These are phyloP conservation scores for Pteromalus puparum DNA, from an alignment of 1,140 invertebrate species.

Conservation along the genomic window DNA sequence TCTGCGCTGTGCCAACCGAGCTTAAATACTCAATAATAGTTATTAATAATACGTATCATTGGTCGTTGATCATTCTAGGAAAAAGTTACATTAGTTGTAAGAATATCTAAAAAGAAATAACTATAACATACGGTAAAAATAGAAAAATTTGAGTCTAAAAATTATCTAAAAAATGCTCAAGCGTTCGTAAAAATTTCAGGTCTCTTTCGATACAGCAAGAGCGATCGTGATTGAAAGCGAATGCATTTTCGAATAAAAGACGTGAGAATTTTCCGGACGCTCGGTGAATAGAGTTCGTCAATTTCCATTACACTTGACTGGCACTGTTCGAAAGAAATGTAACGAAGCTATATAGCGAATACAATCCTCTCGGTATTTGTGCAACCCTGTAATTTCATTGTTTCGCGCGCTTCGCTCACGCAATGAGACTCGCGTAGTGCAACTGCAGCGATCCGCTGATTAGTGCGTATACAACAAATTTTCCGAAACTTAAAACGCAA, in stretches of 20 bases:
- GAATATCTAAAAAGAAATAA: conserved; percentile 13
- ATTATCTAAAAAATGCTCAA: not conserved
- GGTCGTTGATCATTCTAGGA: not conserved
- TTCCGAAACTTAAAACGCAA: not conserved
- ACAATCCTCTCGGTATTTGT: not conserved
- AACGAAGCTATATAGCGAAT: not conserved
- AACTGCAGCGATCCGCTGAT: no score
- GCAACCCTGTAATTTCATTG: conserved; percentile 26
- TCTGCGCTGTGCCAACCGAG: conserved; percentile 6
- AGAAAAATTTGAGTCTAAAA: conserved; percentile 28
- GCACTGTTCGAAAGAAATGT: conserved; percentile 5
- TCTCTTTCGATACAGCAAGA: not conserved
- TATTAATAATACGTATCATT: conserved; percentile 7
- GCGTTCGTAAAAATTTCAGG: not conserved
- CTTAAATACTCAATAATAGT: conserved; percentile 29
- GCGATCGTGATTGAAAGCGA: not conserved
- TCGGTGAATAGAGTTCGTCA: not conserved
- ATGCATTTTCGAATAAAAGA: not conserved
- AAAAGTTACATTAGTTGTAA: conserved; percentile 20
- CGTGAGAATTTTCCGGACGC: not conserved
- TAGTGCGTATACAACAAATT: not conserved
- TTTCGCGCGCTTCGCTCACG: not conserved
- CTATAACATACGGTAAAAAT: conserved; percentile 18
- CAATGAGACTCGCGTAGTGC: not conserved
- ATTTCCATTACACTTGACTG: conserved; percentile 25